A percentile compares a stretch with the other conserved stretches of the same genome.
Evolutionary conservation across 2,888 invertebrate species (phyloP).

Genomic region (Maniola hyperantus): DNA sequence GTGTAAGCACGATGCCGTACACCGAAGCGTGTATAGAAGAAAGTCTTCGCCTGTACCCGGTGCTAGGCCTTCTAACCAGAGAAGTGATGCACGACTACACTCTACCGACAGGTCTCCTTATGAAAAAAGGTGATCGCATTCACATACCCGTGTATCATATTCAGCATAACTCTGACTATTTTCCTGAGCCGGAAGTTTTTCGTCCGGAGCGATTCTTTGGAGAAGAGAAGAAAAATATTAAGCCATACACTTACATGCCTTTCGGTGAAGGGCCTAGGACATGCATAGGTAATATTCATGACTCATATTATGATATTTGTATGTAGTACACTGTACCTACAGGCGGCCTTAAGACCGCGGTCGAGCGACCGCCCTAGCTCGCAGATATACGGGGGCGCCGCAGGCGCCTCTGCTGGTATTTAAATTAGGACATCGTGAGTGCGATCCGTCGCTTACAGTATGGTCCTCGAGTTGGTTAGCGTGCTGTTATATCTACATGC

Average conservation of each 20-base stretch:
- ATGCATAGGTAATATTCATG: slow-evolving; percentile 4
- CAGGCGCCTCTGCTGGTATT: no score
- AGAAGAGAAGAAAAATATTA: slow-evolving; percentile 10
- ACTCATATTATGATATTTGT: no score
- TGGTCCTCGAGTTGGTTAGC: no score
- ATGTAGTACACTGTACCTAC: no score
- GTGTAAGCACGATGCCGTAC: neutral
- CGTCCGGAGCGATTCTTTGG: slow-evolving; percentile 13
- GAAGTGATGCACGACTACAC: slow-evolving; percentile 12
- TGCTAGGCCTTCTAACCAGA: neutral
- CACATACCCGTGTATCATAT: slow-evolving; percentile 3
- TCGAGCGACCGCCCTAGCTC: no score
- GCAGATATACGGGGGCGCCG: no score
- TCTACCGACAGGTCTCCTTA: slow-evolving; percentile 1
- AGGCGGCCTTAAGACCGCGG: no score
- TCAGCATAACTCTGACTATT: neutral
- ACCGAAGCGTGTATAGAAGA: neutral
- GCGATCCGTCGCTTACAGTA: no score
- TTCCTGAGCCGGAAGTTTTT: slow-evolving; percentile 12
- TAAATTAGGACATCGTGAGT: no score
- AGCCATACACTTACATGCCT: slow-evolving; percentile 6
- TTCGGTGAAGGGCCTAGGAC: slow-evolving; percentile 9
- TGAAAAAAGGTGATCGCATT: neutral
- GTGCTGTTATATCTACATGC: no score
- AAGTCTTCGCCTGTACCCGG: slow-evolving; percentile 2